Percentiles rank a stretch among this genome's conserved stretches.
phyloP scores from a whole-genome alignment of 2,888 invertebrate species.

The Lymantria monacha region DNA sequence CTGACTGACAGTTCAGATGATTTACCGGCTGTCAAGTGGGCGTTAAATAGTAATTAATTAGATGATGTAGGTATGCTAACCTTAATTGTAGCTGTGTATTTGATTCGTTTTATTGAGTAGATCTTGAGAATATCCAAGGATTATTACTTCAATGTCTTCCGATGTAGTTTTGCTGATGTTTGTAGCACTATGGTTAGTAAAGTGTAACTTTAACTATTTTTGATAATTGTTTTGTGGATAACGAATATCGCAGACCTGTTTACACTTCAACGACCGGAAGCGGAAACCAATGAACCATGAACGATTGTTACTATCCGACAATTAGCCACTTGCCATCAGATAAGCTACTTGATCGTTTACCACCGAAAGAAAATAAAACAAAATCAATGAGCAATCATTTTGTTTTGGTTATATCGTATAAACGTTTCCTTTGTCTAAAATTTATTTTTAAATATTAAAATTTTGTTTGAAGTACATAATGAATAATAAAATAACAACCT shows the following conservation, averaged over 20 bases:
- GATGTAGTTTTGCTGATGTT: conserved; percentile 1
- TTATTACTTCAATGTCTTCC: conserved; percentile 2
- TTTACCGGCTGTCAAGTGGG: background rate
- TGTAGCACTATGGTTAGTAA: conserved; percentile 1
- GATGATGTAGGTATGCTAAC: conserved; percentile 1
- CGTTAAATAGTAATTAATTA: background rate
- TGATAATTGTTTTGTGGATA: background rate
- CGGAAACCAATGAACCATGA: no score
- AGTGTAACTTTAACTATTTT: conserved; percentile 5
- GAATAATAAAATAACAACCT: no score
- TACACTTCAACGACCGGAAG: no score
- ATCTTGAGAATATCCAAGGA: conserved; percentile 1
- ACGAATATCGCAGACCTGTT: background rate
- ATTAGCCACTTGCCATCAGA: no score
- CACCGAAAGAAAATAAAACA: no score
- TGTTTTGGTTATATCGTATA: no score
- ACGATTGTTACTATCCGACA: no score
- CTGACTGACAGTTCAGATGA: background rate
- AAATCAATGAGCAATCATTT: no score
- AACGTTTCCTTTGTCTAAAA: no score
- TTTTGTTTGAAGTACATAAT: no score
- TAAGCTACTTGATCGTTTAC: no score
- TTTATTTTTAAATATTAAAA: no score
- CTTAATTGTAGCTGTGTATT: conserved; percentile 1
- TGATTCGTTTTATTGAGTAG: background rate